Evolutionary conservation across 2,888 invertebrate genomes (phyloP), one percentile per base, ranked within the genome.

Genomic region (Nomada ruficornis): DNA sequence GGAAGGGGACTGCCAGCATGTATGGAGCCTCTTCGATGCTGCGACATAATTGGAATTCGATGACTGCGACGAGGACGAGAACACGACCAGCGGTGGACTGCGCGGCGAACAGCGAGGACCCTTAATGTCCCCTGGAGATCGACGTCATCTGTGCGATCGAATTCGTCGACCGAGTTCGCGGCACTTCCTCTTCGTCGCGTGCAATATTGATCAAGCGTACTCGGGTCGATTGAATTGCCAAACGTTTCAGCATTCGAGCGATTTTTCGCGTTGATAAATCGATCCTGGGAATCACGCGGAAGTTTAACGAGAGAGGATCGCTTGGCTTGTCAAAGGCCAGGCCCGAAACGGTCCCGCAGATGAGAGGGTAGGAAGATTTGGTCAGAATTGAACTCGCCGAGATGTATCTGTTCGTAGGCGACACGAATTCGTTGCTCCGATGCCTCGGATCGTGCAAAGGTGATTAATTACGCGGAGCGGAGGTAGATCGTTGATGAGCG

Each of bases 31-130:
- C 92, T 90, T 83, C 92, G 89, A 71, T 88, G 88, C 85, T 89
- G 91, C 74, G 91, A 91, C 91, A 89, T 90, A 84, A 86, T 86
- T 85, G 87, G 84, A 87, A 87, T 87, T 83, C 88, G 88, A 87
- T 86, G 86, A 83, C 78, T 82, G 29, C 76, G 82, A 75, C 71
- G 74, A 79, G 67, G 78, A 77, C 70, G 76, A 79, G 67, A 10
- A 64, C 23, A 57, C 50, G 55, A 64, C 23, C 69, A 23, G 15
- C 47, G 57, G 3, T 15, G 50, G 64, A 26, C 60, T 73, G 57
- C 73, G 36, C 36, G 50, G 20, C n/a, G 10, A 11, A 18, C 4
- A 57, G 42, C 55, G 55, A 55, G n/a, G 59, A 36, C n/a, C 65
- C 79, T 88, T 82, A 88, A 82, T 79, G 86, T 64, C 67, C 75